Conservation (phyloP, 1,140 invertebrate species). For the Archivesica marissinica region DNA sequence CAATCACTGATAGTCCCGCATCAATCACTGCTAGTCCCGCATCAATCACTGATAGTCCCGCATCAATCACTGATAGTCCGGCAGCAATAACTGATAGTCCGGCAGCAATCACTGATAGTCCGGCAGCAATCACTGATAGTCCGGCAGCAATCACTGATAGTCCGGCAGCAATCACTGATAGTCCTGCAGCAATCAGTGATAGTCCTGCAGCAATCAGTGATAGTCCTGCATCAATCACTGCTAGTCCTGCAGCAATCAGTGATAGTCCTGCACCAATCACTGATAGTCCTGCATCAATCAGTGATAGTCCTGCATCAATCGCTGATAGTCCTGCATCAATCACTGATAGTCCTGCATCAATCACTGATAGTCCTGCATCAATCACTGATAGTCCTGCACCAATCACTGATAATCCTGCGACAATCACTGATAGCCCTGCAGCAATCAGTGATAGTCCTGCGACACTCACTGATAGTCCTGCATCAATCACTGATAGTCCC, state of each 20-base stretch:
- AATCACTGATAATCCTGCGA: no score
- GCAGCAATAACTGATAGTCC: neutral
- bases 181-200: no score
- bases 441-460: constrained; percentile 32
- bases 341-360: constrained; percentile 24
- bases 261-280: neutral
- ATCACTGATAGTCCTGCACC: constrained; percentile 27
- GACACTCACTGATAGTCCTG: constrained; percentile 9
- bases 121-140: no score
- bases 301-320: neutral
- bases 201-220: no score
- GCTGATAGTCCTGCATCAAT: constrained; percentile 5
- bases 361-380: constrained; percentile 15
- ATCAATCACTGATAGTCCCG: constrained; percentile 19
- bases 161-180: no score
- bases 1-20: no score
- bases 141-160: no score
- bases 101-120: no score
- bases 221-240: constrained; percentile 13
- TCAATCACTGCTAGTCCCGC: neutral
- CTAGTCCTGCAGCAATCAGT: constrained; percentile 7
- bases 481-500: constrained; percentile 29
- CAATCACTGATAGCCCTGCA: no score
- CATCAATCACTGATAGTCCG: constrained; percentile 1
- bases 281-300: neutral